These are phyloP conservation scores for Albula goreensis DNA, from an alignment of 2,113 vertebrate genomes.

Conservation along the genomic window DNA sequence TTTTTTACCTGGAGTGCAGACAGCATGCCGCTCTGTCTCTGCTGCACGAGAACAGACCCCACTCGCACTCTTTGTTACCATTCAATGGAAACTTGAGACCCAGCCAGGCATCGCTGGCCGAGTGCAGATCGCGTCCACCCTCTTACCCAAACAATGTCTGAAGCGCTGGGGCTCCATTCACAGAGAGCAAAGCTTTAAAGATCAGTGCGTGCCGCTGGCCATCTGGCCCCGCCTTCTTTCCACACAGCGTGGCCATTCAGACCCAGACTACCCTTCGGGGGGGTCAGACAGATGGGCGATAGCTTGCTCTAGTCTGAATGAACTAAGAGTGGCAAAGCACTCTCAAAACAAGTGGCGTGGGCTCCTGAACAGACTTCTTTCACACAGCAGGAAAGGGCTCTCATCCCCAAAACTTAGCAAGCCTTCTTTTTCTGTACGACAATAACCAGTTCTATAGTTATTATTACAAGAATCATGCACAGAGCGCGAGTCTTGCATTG, in stretches of 20 bases:
- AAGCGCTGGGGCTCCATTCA: neutral
- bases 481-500: neutral
- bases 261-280: neutral
- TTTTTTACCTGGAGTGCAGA: constrained; percentile 23
- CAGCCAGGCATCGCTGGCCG: constrained; percentile 37
- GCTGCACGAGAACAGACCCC: constrained; percentile 19
- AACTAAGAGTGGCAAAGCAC: constrained; percentile 29
- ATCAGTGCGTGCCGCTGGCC: neutral
- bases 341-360: constrained; percentile 4
- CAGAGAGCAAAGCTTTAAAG: too few relatives aligned
- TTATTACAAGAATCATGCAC: neutral
- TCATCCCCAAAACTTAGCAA: neutral
- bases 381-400: neutral
- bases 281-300: constrained; percentile 24
- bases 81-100: constrained; percentile 44
- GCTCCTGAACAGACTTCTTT: neutral
- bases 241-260: neutral
- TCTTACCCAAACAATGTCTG: constrained; percentile 21
- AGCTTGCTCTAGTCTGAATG: constrained; percentile 40
- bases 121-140: constrained; percentile 38
- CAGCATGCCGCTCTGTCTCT: constrained; percentile 27
- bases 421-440: neutral
- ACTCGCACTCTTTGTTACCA: constrained; percentile 43
- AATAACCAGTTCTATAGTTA: neutral
- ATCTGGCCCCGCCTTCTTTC: neutral